Evolutionary conservation across 2,113 vertebrate genomes (phyloP), one percentile per base, ranked within the genome.

Genomic region (Romanogobio albipinnatus): DNA sequence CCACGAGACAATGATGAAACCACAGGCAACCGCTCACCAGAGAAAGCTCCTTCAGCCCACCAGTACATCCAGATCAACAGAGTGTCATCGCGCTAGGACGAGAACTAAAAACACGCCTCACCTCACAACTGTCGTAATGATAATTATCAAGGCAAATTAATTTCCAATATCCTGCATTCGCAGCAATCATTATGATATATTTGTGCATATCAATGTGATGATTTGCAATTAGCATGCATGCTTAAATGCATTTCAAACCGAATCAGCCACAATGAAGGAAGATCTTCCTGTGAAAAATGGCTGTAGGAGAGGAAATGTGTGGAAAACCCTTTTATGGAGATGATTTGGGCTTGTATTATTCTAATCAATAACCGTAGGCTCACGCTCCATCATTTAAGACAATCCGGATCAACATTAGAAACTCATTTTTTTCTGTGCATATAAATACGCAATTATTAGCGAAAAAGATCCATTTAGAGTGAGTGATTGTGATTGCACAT

Each of bases 1-100:
- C 47, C 33, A 2, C 19, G 49, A 76, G 81, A 84, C 26, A 22
- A 88, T 88, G 87, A 86, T 88, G 81, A 88, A 88, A 88, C 79
- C 61, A 86, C 59, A 80, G 43, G 84, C 59, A 88, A 88, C 49
- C 3, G 56, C 62, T 85, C 13, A 26, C 36, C 26, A n/a, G 29
- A 43, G 24, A 49, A 11, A 47, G 39, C 29, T 66, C 29, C 39
- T 82, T n/a, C 76, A 68, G 66, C 17, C 4, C 36, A 4, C 19
- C 0, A 68, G 66, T 39, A 19, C 5, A 70, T 11, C 33, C 66
- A 70, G 66, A 39, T 29, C 56, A 49, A 5, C 19, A 43, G 47
- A 19, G 3, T 26, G n/a, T n/a, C 45, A 74, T 26, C 9, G 1
- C n/a, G 29, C 24, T 51, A 9, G 39, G 24, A 75, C 1, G 13